These are phyloP conservation scores for Pachydiplax longipennis DNA, from an alignment of 2,888 invertebrate species.

Conservation along the genomic window DNA sequence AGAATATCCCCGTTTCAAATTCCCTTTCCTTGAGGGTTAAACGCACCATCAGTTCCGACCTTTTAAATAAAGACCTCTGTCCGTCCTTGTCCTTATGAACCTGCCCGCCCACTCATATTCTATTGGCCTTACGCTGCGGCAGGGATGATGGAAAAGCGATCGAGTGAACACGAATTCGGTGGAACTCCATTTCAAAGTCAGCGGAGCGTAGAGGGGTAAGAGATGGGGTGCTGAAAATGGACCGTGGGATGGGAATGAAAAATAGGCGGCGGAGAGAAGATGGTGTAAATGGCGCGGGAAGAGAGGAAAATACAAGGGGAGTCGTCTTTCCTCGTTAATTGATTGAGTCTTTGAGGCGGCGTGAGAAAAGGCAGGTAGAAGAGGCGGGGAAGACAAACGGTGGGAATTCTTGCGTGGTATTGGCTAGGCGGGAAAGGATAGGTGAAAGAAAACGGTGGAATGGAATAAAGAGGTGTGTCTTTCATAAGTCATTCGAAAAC, in stretches of 20 bases:
- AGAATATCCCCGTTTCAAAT: no score
- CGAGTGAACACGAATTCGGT: conserved; percentile 20
- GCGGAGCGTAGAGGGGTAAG: background rate
- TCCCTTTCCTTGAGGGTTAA: no score
- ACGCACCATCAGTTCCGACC: no score
- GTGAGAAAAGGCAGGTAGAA: background rate
- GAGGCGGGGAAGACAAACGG: background rate
- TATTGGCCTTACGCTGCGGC: background rate
- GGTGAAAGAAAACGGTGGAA: background rate
- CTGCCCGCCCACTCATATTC: background rate
- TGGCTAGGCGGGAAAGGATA: no score
- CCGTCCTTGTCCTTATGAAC: no score
- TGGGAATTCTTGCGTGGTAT: background rate
- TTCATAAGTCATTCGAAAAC: no score
- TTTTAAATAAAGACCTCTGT: no score
- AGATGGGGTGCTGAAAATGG: background rate
- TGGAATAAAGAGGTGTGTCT: no score
- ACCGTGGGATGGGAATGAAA: background rate
- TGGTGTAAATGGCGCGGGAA: background rate
- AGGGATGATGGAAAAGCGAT: background rate
- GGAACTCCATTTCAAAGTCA: conserved; percentile 41
- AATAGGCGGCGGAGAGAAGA: background rate
- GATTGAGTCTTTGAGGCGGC: conserved; percentile 13
- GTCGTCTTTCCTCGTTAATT: conserved; percentile 13
- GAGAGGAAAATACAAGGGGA: background rate